A percentile compares a stretch with the other conserved stretches of the same genome.
Evolutionary conservation across 2,888 invertebrate genomes (phyloP).

Genomic region (Fissipunctia ypsillon): DNA sequence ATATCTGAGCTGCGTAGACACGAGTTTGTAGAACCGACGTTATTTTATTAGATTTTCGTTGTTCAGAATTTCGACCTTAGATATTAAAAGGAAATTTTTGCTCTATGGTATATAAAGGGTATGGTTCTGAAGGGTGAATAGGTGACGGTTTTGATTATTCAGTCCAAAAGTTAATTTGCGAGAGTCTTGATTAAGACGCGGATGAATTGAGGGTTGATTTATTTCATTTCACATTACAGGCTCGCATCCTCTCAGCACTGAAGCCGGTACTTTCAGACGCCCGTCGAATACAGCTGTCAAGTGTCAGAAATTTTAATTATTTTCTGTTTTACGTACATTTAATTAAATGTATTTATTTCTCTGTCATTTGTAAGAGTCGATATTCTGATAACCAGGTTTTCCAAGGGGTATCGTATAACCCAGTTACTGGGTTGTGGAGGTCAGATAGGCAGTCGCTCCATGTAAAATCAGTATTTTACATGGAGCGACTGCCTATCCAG

Average conservation of each 20-base stretch:
- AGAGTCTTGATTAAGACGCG: constrained; percentile 55
- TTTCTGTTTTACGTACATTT: constrained; percentile 48
- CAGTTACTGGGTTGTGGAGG: too few relatives aligned
- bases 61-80: constrained; percentile 18
- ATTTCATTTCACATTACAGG: constrained; percentile 49
- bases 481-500: too few relatives aligned
- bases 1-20: constrained; percentile 36
- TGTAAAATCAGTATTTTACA: too few relatives aligned
- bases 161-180: constrained; percentile 63
- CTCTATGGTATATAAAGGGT: constrained; percentile 6
- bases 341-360: constrained; percentile 34
- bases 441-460: too few relatives aligned
- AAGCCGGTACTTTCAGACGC: constrained; percentile 30
- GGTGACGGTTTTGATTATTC: constrained; percentile 57
- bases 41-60: constrained; percentile 43
- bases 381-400: too few relatives aligned
- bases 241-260: constrained; percentile 49
- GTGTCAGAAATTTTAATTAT: constrained; percentile 40
- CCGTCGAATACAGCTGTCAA: constrained; percentile 44
- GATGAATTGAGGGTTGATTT: constrained; percentile 60
- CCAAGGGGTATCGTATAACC: too few relatives aligned
- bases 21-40: constrained; percentile 16
- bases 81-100: constrained; percentile 10
- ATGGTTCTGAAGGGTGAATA: constrained; percentile 20
- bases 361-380: not conserved